These are phyloP conservation scores for Yoshiicerus persimilis DNA, from an alignment of 1,140 invertebrate genomes.

Conservation along the genomic window DNA sequence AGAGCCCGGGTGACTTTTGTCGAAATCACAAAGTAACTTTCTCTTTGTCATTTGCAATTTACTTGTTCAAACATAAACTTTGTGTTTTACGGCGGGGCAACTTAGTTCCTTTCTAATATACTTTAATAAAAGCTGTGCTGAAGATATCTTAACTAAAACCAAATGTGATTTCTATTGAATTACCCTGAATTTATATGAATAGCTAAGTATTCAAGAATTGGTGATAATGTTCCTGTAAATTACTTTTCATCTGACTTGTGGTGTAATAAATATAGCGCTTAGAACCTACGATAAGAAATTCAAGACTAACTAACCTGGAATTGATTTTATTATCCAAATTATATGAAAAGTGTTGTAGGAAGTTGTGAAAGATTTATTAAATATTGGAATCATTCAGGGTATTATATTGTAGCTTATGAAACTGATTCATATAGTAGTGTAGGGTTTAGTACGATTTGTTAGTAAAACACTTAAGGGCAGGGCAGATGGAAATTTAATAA, in stretches of 20 bases:
- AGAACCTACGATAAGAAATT: background rate
- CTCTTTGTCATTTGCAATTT: background rate
- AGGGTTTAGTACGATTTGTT: background rate
- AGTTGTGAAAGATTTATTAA: background rate
- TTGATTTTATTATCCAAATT: no score
- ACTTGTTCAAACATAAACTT: background rate
- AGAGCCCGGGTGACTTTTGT: background rate
- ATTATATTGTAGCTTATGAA: background rate
- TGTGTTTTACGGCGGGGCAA: no score
- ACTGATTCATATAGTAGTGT: background rate
- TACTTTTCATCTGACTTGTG: background rate
- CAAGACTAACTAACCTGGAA: background rate
- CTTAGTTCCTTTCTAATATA: no score
- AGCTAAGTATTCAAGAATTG: background rate
- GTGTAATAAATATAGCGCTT: background rate
- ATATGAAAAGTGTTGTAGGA: background rate
- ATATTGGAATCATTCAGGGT: background rate
- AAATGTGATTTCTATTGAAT: background rate
- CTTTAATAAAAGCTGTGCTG: no score
- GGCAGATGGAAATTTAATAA: conserved; percentile 17
- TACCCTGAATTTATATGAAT: background rate
- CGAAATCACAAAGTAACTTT: background rate
- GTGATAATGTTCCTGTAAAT: background rate
- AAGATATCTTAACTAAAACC: background rate
- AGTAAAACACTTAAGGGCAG: conserved; percentile 5